A percentile compares a stretch with the other conserved stretches of the same genome.
phyloP scores from a whole-genome alignment of 2,797 vertebrate genomes.

The Crax fasciolata region DNA sequence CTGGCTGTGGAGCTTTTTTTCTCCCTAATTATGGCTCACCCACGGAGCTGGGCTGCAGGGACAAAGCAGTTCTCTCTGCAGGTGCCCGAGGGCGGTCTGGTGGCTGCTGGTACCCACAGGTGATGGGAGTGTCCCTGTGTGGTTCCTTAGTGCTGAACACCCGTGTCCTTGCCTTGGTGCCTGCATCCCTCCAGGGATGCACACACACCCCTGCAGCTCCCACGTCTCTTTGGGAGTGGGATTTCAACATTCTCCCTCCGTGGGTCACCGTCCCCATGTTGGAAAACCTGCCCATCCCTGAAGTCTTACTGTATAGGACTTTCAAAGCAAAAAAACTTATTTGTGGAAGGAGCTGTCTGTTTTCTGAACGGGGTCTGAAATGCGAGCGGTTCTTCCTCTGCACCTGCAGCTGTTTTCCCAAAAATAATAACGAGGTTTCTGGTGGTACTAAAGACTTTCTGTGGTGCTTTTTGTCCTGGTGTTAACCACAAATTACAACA shows the following conservation, averaged over 20 bases:
- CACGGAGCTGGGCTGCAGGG: neutral
- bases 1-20: neutral
- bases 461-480: neutral
- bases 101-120: neutral
- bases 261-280: neutral
- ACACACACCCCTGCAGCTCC: neutral
- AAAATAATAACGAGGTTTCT: neutral
- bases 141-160: neutral
- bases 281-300: neutral
- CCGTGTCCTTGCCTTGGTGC: neutral
- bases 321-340: neutral
- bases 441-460: neutral
- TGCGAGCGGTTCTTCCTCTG: neutral
- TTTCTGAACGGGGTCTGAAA: neutral
- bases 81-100: neutral
- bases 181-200: neutral
- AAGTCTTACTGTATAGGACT: neutral
- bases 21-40: neutral
- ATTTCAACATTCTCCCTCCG: neutral
- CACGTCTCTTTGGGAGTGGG: neutral
- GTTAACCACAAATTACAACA: neutral
- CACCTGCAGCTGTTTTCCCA: neutral
- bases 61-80: conserved; percentile 12
- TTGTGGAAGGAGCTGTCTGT: neutral
- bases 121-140: neutral